Evolutionary conservation across 2,113 vertebrate species (phyloP).

Genomic region (Callaeas wilsoni): DNA sequence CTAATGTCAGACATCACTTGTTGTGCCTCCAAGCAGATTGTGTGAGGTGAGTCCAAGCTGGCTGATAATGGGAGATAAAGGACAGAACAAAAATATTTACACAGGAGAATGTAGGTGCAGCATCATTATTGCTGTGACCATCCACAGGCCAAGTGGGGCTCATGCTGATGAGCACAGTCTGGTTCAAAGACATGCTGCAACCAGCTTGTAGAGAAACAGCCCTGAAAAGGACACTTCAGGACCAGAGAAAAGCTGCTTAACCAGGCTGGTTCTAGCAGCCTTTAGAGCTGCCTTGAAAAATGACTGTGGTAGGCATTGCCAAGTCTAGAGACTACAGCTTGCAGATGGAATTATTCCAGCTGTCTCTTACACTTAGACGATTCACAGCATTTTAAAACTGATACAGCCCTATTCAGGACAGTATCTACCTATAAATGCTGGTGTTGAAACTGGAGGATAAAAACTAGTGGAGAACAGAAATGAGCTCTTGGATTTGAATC

Average conservation of each 20-base stretch:
- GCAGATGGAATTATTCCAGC: background rate
- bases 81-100: background rate
- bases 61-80: background rate
- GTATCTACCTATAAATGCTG: background rate
- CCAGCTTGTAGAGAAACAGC: background rate
- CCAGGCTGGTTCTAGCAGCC: background rate
- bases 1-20: background rate
- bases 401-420: background rate
- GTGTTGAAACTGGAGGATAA: background rate
- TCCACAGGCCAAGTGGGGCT: background rate
- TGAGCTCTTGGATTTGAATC: background rate
- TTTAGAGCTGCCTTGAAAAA: background rate
- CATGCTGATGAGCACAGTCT: background rate
- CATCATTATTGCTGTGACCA: background rate
- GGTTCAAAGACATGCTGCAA: background rate
- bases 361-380: background rate
- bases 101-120: background rate
- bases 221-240: background rate
- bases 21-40: background rate
- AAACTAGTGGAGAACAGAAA: background rate
- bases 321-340: background rate
- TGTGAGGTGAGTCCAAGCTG: background rate
- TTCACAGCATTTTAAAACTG: background rate
- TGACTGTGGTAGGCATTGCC: background rate
- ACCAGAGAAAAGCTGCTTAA: background rate